These are phyloP conservation scores for Chymomyza costata DNA, from an alignment of 1,140 invertebrate species.

Conservation along the genomic window DNA sequence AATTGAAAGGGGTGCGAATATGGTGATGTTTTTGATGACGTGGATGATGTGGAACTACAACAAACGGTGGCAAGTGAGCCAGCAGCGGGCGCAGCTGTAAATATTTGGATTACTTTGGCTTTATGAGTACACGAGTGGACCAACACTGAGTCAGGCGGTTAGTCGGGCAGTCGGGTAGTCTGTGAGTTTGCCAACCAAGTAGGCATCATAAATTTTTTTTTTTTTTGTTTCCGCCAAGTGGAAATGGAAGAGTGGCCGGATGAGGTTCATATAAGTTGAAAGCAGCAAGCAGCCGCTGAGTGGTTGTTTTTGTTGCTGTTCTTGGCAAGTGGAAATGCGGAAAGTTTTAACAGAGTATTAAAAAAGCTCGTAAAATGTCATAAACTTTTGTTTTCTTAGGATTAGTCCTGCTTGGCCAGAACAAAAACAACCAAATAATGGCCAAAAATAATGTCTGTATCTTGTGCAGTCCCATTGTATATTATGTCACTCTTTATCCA, in stretches of 20 bases:
- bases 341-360: slow-evolving; percentile 57
- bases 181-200: slow-evolving; percentile 2
- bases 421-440: slow-evolving; percentile 23
- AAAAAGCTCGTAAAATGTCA: slow-evolving; percentile 58
- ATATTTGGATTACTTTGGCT: slow-evolving; percentile 11
- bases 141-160: too few species aligned
- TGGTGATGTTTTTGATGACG: too few species aligned
- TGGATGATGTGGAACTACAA: not conserved
- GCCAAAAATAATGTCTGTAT: slow-evolving; percentile 34
- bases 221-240: slow-evolving; percentile 38
- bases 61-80: not conserved
- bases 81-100: not conserved
- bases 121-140: slow-evolving; percentile 7
- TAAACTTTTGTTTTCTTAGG: slow-evolving; percentile 51
- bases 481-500: slow-evolving; percentile 14
- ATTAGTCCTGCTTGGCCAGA: slow-evolving; percentile 23
- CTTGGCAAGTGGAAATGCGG: slow-evolving; percentile 28
- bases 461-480: slow-evolving; percentile 23
- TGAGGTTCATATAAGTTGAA: not conserved
- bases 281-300: too few species aligned
- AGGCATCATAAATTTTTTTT: slow-evolving; percentile 42
- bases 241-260: slow-evolving; percentile 35
- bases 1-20: slow-evolving; percentile 10
- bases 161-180: not conserved
- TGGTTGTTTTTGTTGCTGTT: too few species aligned